phyloP scores from a whole-genome alignment of 2,797 vertebrate genomes.

The Sebastiscus tertius region DNA sequence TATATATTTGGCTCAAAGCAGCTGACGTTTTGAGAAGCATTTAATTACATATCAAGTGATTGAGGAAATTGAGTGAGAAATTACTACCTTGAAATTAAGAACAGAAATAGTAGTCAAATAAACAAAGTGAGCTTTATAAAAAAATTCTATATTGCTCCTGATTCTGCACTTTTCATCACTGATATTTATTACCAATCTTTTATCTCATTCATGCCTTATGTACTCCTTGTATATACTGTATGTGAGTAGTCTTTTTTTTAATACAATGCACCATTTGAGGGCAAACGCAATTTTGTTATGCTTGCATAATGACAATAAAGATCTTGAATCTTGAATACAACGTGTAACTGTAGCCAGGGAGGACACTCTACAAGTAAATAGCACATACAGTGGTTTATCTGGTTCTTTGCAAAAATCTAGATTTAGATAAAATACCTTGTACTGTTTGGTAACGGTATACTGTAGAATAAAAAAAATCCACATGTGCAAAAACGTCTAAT shows the following conservation, averaged over 20 bases:
- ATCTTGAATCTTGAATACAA: too few relatives aligned
- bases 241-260: too few relatives aligned
- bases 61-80: neutral
- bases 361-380: neutral
- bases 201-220: too few relatives aligned
- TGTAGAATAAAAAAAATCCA: neutral
- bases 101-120: neutral
- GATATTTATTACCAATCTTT: too few relatives aligned
- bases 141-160: too few relatives aligned
- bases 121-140: neutral
- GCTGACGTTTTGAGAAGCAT: neutral
- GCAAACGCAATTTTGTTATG: too few relatives aligned
- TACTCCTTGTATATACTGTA: too few relatives aligned
- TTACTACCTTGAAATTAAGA: neutral
- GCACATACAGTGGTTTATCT: neutral
- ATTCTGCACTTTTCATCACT: too few relatives aligned
- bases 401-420: neutral
- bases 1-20: neutral
- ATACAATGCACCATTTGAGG: too few relatives aligned
- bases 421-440: neutral
- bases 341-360: neutral
- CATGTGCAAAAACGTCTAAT: neutral
- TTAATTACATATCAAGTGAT: neutral
- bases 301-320: too few relatives aligned
- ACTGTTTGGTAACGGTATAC: neutral